phyloP scores from a whole-genome alignment of 2,888 invertebrate genomes.

The Strigamia crassipes region DNA sequence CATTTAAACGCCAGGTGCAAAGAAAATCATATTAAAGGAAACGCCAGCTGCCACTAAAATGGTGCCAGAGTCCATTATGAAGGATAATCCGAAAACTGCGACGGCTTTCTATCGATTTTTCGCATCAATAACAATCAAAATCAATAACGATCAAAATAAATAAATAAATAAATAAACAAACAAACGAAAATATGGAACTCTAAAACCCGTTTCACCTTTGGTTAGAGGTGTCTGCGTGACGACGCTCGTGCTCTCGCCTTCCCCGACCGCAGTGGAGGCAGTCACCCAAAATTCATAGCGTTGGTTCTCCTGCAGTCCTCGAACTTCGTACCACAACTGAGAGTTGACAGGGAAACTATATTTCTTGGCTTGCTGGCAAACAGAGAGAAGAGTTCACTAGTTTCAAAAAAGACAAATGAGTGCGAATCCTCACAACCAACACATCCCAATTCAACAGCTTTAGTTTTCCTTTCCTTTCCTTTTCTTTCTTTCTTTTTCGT shows the following conservation, averaged over 20 bases:
- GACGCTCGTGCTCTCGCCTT: conserved; percentile 55
- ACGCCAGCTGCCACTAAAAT: conserved; percentile 1
- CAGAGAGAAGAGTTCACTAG: neutral
- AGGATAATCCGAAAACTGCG: neutral
- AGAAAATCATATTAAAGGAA: neutral
- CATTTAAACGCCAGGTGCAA: conserved; percentile 3
- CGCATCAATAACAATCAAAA: neutral
- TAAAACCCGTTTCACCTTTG: conserved; percentile 55
- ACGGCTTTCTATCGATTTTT: neutral
- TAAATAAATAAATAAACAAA: too few relatives aligned
- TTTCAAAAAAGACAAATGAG: neutral
- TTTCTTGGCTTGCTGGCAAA: conserved; percentile 39
- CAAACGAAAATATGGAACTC: too few relatives aligned
- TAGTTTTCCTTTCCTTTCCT: too few relatives aligned
- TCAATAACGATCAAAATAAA: neutral
- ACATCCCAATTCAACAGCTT: too few relatives aligned
- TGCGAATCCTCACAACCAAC: too few relatives aligned
- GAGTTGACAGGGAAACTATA: neutral
- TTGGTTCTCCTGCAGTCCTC: conserved; percentile 53
- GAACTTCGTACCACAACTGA: conserved; percentile 52
- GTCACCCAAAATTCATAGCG: conserved; percentile 56
- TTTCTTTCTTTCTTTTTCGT: neutral
- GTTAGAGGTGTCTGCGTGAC: conserved; percentile 54
- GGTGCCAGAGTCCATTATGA: conserved; percentile 10
- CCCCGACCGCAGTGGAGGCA: conserved; percentile 57